A percentile compares a stretch with the other conserved stretches of the same genome.
Conservation (phyloP, 2,797 vertebrate species). For the Arctocebus calabarensis region DNA sequence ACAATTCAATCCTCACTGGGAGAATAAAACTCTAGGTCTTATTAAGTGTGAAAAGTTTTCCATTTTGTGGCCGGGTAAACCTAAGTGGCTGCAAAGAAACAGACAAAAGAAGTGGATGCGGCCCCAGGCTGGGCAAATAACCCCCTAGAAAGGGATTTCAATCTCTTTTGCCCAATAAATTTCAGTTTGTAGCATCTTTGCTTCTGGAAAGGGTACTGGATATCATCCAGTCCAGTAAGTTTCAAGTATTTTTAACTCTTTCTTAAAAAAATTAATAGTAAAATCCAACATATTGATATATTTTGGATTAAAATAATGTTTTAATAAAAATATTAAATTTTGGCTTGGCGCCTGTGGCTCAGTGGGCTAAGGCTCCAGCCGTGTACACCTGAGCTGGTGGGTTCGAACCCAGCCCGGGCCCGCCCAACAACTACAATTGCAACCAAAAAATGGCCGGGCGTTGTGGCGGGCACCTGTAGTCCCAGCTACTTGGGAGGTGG, state of each 20-base stretch:
- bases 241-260: constrained; percentile 35
- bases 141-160: not conserved
- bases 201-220: not conserved
- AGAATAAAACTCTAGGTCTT: constrained; percentile 42
- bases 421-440: too few species aligned
- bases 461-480: too few species aligned
- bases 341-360: too few species aligned
- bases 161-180: not conserved
- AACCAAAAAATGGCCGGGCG: too few species aligned
- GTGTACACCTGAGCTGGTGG: too few species aligned
- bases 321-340: too few species aligned
- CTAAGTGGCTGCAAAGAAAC: not conserved
- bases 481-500: too few species aligned
- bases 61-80: not conserved
- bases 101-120: not conserved
- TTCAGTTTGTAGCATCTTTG: not conserved
- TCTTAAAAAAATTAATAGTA: not conserved
- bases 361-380: too few species aligned
- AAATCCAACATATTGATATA: not conserved
- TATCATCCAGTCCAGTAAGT: not conserved
- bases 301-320: too few species aligned
- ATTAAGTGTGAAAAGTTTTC: not conserved
- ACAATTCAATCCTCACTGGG: not conserved
- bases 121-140: not conserved
- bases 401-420: too few species aligned